phyloP scores from a whole-genome alignment of 2,888 invertebrate species.

The Eledona agricola region DNA sequence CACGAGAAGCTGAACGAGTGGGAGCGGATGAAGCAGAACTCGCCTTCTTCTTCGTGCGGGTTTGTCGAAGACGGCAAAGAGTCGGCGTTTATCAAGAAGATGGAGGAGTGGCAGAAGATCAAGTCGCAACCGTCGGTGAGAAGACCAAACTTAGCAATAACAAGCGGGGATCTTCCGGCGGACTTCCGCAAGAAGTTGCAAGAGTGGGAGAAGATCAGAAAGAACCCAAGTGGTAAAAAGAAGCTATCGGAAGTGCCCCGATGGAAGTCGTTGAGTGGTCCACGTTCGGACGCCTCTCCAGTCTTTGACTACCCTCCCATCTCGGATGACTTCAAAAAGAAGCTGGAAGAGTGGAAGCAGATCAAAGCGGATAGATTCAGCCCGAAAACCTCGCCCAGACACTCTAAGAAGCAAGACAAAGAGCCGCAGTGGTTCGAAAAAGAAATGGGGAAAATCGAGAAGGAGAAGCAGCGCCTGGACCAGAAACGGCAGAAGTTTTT shows the following conservation, averaged over 20 bases:
- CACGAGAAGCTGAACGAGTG: slow-evolving; percentile 74
- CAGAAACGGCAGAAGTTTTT: slow-evolving; percentile 70
- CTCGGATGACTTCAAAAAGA: slow-evolving; percentile 84
- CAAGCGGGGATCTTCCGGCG: slow-evolving; percentile 74
- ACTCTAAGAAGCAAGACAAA: slow-evolving; percentile 60
- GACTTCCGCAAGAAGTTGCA: slow-evolving; percentile 85
- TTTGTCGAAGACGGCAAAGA: slow-evolving; percentile 55
- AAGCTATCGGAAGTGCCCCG: slow-evolving; percentile 70
- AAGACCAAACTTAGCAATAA: slow-evolving; percentile 51
- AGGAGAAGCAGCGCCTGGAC: slow-evolving; percentile 70
- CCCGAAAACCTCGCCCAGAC: slow-evolving; percentile 55
- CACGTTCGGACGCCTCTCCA: slow-evolving; percentile 47
- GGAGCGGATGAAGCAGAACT: slow-evolving; percentile 56
- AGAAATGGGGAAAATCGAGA: slow-evolving; percentile 68
- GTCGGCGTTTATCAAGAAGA: slow-evolving; percentile 61
- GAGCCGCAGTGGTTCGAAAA: slow-evolving; percentile 69
- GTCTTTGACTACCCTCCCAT: slow-evolving; percentile 72
- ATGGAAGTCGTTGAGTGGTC: slow-evolving; percentile 65
- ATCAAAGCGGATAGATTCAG: slow-evolving; percentile 67
- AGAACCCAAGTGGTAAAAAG: slow-evolving; percentile 58
- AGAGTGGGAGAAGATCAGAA: slow-evolving; percentile 85
- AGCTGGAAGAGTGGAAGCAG: slow-evolving; percentile 86
- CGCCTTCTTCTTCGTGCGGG: slow-evolving; percentile 44
- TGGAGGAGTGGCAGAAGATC: slow-evolving; percentile 66
- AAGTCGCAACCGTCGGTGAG: slow-evolving; percentile 53